Conservation (phyloP, 2,797 vertebrate species). For the Trachops cirrhosus region DNA sequence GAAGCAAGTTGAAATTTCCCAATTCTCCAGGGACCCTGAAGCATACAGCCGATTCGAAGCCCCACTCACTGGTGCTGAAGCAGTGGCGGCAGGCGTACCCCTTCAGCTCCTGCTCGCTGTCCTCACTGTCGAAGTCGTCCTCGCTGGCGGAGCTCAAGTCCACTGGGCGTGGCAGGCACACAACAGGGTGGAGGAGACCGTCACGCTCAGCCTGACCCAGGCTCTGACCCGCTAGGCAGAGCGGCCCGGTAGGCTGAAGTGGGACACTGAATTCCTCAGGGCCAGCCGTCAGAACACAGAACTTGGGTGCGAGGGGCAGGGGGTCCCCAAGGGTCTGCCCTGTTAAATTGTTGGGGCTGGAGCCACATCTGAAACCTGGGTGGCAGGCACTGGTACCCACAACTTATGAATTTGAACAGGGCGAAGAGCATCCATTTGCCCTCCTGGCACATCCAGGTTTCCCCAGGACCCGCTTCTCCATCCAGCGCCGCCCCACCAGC, state of each 20-base stretch:
- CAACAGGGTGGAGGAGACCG: neutral
- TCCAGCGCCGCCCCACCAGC: rapidly evolving
- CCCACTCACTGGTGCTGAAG: slow-evolving; percentile 96
- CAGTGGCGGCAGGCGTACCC: slow-evolving; percentile 99
- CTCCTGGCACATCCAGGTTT: neutral
- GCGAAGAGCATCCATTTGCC: neutral
- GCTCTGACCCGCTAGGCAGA: neutral
- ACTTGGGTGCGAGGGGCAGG: rapidly evolving
- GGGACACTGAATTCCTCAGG: neutral
- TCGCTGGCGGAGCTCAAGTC: slow-evolving; percentile 99
- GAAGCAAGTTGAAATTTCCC: neutral
- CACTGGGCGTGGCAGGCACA: slow-evolving; percentile 85
- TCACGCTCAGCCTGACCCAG: neutral
- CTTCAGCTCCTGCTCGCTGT: slow-evolving; percentile 99
- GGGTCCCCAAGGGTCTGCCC: neutral
- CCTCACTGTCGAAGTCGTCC: slow-evolving; percentile 99
- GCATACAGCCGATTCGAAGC: neutral
- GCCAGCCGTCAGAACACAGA: neutral
- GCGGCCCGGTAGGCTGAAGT: neutral
- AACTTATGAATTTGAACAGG: neutral
- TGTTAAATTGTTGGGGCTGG: neutral
- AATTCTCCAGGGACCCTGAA: neutral
- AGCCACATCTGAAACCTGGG: neutral
- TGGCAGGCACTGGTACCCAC: neutral
- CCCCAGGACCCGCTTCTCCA: neutral